Evolutionary conservation across 1,140 invertebrate species (phyloP).

Genomic region (Bombus affinis): DNA sequence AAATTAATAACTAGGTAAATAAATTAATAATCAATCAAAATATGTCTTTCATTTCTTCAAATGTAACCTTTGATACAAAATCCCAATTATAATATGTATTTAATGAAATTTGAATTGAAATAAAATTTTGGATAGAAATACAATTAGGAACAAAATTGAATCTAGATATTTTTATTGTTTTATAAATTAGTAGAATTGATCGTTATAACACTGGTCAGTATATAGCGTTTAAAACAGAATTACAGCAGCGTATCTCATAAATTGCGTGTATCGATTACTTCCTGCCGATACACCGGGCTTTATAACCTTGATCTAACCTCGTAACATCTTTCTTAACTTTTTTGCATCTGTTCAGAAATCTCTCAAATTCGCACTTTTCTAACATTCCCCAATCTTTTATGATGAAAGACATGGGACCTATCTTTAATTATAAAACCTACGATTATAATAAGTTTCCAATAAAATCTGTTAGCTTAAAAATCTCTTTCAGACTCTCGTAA

Average conservation of each 20-base stretch:
- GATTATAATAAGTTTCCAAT: not conserved
- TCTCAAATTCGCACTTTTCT: not conserved
- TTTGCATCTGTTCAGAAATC: not conserved
- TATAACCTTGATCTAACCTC: slow-evolving; percentile 1
- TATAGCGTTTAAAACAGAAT: not conserved
- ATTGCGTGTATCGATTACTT: slow-evolving; percentile 18
- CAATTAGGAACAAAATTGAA: not conserved
- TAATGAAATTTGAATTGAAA: not conserved
- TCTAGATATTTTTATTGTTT: not conserved
- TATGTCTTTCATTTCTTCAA: too few species aligned
- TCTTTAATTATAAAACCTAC: not conserved
- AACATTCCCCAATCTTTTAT: not conserved
- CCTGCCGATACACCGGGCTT: not conserved
- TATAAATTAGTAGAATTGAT: not conserved
- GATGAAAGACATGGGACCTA: too few species aligned
- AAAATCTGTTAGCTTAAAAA: not conserved
- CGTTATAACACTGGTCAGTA: not conserved
- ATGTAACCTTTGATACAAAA: not conserved
- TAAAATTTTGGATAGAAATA: not conserved
- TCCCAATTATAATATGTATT: not conserved
- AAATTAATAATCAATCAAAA: too few species aligned
- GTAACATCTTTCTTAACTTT: not conserved
- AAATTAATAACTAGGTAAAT: not conserved
- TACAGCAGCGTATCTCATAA: not conserved
- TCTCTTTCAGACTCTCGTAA: not conserved